These are phyloP conservation scores for Anser cygnoides DNA, from an alignment of 2,113 vertebrate genomes.

Conservation along the genomic window DNA sequence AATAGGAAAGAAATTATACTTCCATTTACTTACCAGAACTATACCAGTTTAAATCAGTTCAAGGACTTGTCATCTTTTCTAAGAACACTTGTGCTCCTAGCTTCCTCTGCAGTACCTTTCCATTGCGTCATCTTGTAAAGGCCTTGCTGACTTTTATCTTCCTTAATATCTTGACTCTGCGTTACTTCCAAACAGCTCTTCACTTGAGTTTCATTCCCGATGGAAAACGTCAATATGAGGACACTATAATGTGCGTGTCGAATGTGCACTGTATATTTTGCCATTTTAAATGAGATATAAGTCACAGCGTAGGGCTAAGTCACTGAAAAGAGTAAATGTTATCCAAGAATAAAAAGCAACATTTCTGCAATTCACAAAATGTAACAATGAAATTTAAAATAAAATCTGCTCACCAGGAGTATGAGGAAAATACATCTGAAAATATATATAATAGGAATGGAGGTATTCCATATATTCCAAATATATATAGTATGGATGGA, in stretches of 20 bases:
- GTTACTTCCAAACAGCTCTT: not conserved
- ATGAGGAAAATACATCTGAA: not conserved
- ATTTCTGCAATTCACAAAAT: not conserved
- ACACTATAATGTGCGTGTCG: not conserved
- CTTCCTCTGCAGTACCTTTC: conserved; percentile 5
- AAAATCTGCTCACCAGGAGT: not conserved
- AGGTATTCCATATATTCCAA: not conserved
- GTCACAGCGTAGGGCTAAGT: not conserved
- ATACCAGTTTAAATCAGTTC: not conserved
- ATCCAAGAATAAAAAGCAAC: not conserved
- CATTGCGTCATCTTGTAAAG: not conserved
- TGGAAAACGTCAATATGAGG: not conserved
- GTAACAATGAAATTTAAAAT: not conserved
- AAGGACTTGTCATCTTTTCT: not conserved
- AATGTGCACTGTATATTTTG: not conserved
- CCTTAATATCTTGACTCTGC: not conserved
- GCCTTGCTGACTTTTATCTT: conserved; percentile 15
- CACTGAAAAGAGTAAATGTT: not conserved
- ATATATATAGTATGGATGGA: not conserved
- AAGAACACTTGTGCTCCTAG: not conserved
- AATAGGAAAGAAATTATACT: not conserved
- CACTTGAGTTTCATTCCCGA: not conserved
- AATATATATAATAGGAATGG: not conserved
- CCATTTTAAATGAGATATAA: not conserved
- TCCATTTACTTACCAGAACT: not conserved